Base-by-base conservation (phyloP, 2,113 vertebrate genomes). In the Excalfactoria chinensis region DNA sequence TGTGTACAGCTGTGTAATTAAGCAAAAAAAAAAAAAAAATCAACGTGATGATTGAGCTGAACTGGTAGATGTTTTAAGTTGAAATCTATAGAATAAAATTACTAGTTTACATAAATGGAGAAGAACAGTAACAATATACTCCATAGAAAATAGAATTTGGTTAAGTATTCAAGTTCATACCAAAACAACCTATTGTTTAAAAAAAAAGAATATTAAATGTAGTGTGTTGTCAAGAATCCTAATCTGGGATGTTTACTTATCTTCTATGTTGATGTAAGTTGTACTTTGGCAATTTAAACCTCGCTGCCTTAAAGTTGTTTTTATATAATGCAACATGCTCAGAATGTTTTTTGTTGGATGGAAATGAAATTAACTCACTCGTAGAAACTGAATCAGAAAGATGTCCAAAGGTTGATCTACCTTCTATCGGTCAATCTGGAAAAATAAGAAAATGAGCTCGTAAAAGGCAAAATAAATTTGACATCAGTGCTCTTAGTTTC, bases 271-370 rank as follows among this genome's bases (percentile, higher is more conserved):
- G 43, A 60, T 86, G 23, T 68, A 78, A 88, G 37, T 64, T 80
- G n/a, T 75, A 51, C 32, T 81, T 41, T 37, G 66, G 58, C 21
- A 49, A 60, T 89, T 86, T 66, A 77, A 82, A 35, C 40, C 18
- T 28, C 12, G 35, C 28, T 44, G 30, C 71, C 62, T 70, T 77
- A 22, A 73, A 83, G 22, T 76, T 86, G 18, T 69, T 51, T 20
- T 67, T 41, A 14, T 0, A 20, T 86, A 75, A 75, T 63, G 64
- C 19, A 56, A 14, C 13, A 5, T 35, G 41, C 90, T 84, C 40
- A 71, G 71, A 78, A 60, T 19, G 19, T 14, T 81, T 86, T 92
- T 14, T 94, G 90, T 94, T 84, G 62, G 44, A 75, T 78, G 35
- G 28, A 35, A 88, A 66, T 86, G n/a, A 26, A 88, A 64, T 88